These are phyloP conservation scores for Ceratitis capitata DNA, from an alignment of 1,140 invertebrate genomes.

Conservation along the genomic window DNA sequence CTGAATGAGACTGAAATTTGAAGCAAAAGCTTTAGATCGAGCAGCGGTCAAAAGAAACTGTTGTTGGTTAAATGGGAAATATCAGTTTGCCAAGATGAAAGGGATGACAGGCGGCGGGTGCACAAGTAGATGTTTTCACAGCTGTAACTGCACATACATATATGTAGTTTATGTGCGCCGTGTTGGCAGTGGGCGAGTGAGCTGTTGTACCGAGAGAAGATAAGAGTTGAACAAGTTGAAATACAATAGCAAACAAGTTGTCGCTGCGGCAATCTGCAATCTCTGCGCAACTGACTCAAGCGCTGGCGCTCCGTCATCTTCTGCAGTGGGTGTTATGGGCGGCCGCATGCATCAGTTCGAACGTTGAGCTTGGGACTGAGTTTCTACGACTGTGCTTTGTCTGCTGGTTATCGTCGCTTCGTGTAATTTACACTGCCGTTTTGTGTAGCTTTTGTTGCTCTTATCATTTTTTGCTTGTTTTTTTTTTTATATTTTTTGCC, in stretches of 20 bases:
- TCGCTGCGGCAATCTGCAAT: not conserved
- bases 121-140: conserved; percentile 1
- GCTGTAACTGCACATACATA: not conserved
- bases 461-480: too few species aligned
- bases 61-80: not conserved
- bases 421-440: not conserved
- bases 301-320: not conserved
- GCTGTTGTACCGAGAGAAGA: not conserved
- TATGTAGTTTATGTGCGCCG: not conserved
- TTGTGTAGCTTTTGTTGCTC: not conserved
- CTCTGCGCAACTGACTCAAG: not conserved
- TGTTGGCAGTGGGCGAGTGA: not conserved
- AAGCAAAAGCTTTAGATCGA: not conserved
- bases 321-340: not conserved
- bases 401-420: not conserved
- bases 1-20: not conserved
- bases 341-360: too few species aligned
- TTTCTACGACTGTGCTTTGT: too few species aligned
- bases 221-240: not conserved
- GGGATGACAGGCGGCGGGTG: too few species aligned
- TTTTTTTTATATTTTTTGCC: too few species aligned
- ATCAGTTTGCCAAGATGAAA: not conserved
- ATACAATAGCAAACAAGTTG: not conserved
- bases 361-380: too few species aligned
- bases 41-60: not conserved